Percentiles rank a stretch among this genome's conserved stretches.
phyloP scores from a whole-genome alignment of 2,113 vertebrate genomes.

The Amblyornis subalaris region DNA sequence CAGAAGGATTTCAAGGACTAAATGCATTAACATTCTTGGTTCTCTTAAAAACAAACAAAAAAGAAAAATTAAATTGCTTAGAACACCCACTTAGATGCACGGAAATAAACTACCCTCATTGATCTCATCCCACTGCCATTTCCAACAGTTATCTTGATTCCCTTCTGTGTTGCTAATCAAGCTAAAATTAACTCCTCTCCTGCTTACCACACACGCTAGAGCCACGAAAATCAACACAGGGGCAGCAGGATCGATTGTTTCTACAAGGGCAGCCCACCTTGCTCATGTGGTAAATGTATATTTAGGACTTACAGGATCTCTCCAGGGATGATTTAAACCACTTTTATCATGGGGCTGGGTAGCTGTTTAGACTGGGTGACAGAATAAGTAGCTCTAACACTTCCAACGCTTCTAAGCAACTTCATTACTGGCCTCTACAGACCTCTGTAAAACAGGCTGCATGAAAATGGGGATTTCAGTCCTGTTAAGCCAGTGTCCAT shows the following conservation, averaged over 20 bases:
- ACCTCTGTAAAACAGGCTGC: background rate
- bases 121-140: conserved; percentile 43
- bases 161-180: conserved; percentile 50
- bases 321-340: background rate
- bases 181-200: conserved; percentile 49
- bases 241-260: background rate
- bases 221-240: background rate
- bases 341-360: background rate
- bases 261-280: background rate
- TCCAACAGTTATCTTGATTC: conserved; percentile 28
- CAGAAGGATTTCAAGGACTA: conserved; percentile 9
- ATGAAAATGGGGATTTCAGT: background rate
- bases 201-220: background rate
- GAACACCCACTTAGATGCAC: conserved; percentile 40
- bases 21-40: conserved; percentile 17
- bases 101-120: conserved; percentile 45
- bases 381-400: background rate
- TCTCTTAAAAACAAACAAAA: conserved; percentile 17
- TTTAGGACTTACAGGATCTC: background rate
- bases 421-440: background rate
- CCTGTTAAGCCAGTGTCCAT: background rate
- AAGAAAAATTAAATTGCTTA: background rate
- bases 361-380: background rate
- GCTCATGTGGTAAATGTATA: background rate
- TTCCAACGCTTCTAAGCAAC: background rate